Evolutionary conservation across 2,113 vertebrate genomes (phyloP).

Genomic region (Chlorocebus sabaeus): DNA sequence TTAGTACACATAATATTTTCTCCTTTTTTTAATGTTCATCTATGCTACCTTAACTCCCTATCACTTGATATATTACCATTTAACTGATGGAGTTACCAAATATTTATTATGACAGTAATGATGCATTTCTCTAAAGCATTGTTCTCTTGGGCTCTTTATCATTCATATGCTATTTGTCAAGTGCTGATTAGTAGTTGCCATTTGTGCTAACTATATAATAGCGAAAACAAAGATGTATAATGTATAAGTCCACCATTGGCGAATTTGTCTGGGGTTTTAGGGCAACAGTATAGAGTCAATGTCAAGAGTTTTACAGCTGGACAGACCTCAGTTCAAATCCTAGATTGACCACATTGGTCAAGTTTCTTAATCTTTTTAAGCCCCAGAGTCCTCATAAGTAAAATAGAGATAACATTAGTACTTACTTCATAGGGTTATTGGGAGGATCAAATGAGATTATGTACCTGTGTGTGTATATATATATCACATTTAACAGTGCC

Average conservation of each 20-base stretch:
- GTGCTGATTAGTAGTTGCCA: background rate
- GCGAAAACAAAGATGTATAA: background rate
- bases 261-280: background rate
- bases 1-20: background rate
- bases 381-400: background rate
- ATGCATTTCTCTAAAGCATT: slow-evolving; percentile 16
- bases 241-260: background rate
- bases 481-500: background rate
- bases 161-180: slow-evolving; percentile 19
- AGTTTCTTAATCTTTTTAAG: background rate
- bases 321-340: background rate
- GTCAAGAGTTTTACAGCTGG: background rate
- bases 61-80: background rate
- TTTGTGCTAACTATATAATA: background rate
- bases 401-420: background rate
- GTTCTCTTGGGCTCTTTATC: background rate
- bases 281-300: background rate
- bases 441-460: background rate
- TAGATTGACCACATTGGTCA: background rate
- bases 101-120: slow-evolving; percentile 26
- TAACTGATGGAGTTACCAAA: background rate
- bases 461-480: background rate
- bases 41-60: background rate
- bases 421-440: background rate
- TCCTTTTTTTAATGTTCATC: background rate